Base-by-base conservation (phyloP, 2,797 vertebrate genomes). In the Chaunax sp. region DNA sequence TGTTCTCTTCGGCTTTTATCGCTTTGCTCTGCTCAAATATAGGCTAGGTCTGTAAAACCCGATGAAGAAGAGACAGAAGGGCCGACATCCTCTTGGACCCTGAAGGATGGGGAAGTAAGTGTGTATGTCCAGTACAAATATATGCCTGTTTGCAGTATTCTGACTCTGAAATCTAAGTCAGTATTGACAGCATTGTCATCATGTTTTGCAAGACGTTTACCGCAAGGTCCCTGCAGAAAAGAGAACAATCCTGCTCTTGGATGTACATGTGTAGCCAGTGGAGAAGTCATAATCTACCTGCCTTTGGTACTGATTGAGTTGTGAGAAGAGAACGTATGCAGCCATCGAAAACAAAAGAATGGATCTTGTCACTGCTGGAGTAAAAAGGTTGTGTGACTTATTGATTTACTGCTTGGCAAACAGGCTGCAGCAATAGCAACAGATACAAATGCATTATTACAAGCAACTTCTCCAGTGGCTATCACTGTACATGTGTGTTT, bases 21-120 rank as follows among this genome's bases (percentile, higher is more conserved):
- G 88, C 86, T 92, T 90, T 94, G 90, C 87, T 94, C 73, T 94
- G 88, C 91, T 92, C 77, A 88, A 90, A 89, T 87, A 78, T 93
- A 94, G 94, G 92, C 76, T 90, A 92, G 89, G 80, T 91, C 92
- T 92, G 82, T 90, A 84, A 91, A 87, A 61, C 68, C 80, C n/a
- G 77, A 69, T 2, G 91, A 73, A 71, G 90, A 84, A 53, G 79
- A 72, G 22, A 83, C 69, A 63, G 76, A n/a, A 78, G 67, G 59
- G 30, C 57, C 30, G 13, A 7, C 68, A n/a, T 57, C 72, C 64
- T 86, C 84, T 51, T 93, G 93, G 94, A 93, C 76, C 60, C 2
- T 89, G 72, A 90, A 84, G 51, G 84, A 89, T 54, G 89, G 91
- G 70, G 81, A 94, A 66, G 94, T 95, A 91, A 93, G 93, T 90